phyloP scores from a whole-genome alignment of 2,113 vertebrate genomes.

The Synodontis membranacea region DNA sequence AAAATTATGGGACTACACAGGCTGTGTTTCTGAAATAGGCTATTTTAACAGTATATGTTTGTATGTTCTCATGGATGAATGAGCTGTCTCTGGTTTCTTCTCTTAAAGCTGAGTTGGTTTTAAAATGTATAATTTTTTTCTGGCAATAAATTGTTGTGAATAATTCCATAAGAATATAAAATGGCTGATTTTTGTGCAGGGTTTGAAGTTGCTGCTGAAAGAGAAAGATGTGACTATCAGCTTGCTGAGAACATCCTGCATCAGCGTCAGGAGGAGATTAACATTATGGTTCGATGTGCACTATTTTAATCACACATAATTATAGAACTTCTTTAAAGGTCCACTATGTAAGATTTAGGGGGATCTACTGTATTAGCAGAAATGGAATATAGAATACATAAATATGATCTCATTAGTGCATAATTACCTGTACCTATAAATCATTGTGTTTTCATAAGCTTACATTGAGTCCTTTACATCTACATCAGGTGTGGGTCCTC shows the following conservation, averaged over 20 bases:
- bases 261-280: constrained; percentile 10
- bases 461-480: too few relatives aligned
- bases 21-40: not conserved
- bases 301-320: not conserved
- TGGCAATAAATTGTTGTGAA: not conserved
- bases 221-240: constrained; percentile 9
- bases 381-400: too few relatives aligned
- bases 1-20: not conserved
- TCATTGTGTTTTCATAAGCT: too few relatives aligned
- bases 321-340: too few relatives aligned
- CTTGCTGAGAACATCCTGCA: not conserved
- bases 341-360: too few relatives aligned
- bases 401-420: too few relatives aligned
- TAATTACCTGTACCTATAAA: too few relatives aligned
- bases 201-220: not conserved
- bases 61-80: not conserved
- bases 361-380: too few relatives aligned
- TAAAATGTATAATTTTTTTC: not conserved
- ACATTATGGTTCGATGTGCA: not conserved
- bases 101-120: not conserved
- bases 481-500: too few relatives aligned
- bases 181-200: constrained; percentile 4
- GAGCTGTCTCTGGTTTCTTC: not conserved
- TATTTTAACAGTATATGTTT: not conserved
- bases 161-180: not conserved